Conservation (phyloP, 2,797 vertebrate species). For the Labeo calbasu region DNA sequence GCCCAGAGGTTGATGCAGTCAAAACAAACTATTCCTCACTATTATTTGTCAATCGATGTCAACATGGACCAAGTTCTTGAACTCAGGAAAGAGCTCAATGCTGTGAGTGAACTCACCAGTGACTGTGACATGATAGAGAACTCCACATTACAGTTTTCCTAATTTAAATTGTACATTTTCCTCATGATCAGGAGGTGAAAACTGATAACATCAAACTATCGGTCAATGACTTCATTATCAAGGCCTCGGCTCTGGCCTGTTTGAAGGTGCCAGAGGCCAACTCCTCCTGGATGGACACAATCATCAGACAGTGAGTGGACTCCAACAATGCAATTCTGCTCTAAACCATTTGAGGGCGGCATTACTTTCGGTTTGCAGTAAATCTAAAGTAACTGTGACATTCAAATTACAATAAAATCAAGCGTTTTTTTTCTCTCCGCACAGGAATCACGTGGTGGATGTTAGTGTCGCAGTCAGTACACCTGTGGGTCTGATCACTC, state of each 20-base stretch:
- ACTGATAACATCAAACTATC: constrained; percentile 91
- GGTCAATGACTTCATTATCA: constrained; percentile 97
- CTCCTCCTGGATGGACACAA: constrained; percentile 97
- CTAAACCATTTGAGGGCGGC: constrained; percentile 27
- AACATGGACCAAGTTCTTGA: constrained; percentile 93
- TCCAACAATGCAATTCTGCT: background rate
- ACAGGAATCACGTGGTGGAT: constrained; percentile 96
- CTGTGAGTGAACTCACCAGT: constrained; percentile 73
- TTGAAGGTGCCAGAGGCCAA: constrained; percentile 97
- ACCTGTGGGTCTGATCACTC: constrained; percentile 92
- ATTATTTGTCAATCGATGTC: constrained; percentile 95
- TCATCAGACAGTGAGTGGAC: constrained; percentile 92
- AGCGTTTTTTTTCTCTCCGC: constrained; percentile 18
- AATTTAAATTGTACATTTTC: background rate
- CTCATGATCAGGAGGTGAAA: constrained; percentile 82
- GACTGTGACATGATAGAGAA: background rate
- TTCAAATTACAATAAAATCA: background rate
- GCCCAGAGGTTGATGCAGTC: constrained; percentile 97
- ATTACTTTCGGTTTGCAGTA: background rate
- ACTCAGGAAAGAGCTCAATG: constrained; percentile 92
- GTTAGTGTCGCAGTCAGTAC: constrained; percentile 94
- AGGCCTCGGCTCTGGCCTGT: constrained; percentile 94
- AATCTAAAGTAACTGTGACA: background rate
- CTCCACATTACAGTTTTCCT: background rate
- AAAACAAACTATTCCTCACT: constrained; percentile 98